Conservation (phyloP, 2,797 vertebrate species). For the Odontamblyopus lacepedii region DNA sequence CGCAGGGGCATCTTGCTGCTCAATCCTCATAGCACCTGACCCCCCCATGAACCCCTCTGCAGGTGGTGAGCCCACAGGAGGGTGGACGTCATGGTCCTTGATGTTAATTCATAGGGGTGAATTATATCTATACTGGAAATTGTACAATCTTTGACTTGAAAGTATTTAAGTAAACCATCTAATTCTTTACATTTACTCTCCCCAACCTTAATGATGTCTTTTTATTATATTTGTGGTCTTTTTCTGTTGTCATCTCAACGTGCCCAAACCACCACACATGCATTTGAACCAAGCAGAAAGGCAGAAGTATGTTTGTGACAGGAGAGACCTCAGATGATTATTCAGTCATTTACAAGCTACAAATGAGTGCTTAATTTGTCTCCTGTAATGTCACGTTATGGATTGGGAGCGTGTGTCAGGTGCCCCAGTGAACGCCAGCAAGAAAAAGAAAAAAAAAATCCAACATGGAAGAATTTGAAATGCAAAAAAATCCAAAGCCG, state of each 20-base stretch:
- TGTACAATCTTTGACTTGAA: not conserved
- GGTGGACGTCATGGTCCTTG: too few species aligned
- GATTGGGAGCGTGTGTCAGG: constrained; percentile 51
- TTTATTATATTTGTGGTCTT: not conserved
- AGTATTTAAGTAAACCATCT: too few species aligned
- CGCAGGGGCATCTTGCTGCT: too few species aligned
- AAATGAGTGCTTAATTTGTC: constrained; percentile 71
- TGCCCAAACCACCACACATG: not conserved
- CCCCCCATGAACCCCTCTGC: too few species aligned
- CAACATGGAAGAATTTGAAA: constrained; percentile 2
- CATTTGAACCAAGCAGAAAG: constrained; percentile 4
- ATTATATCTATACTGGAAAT: not conserved
- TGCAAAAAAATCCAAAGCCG: too few species aligned
- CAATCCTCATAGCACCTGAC: too few species aligned
- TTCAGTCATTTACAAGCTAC: constrained; percentile 65
- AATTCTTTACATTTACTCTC: too few species aligned
- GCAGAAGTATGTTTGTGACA: constrained; percentile 12
- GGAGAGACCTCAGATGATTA: constrained; percentile 60
- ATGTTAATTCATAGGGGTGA: not conserved
- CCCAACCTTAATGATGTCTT: not conserved
- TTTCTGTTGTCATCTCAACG: too few species aligned
- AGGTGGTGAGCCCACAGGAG: too few species aligned
- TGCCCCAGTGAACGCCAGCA: constrained; percentile 30
- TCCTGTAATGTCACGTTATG: constrained; percentile 60
- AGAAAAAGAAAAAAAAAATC: constrained; percentile 22